These are phyloP conservation scores for Ochropacha duplaris DNA, from an alignment of 2,888 invertebrate genomes.

Conservation along the genomic window DNA sequence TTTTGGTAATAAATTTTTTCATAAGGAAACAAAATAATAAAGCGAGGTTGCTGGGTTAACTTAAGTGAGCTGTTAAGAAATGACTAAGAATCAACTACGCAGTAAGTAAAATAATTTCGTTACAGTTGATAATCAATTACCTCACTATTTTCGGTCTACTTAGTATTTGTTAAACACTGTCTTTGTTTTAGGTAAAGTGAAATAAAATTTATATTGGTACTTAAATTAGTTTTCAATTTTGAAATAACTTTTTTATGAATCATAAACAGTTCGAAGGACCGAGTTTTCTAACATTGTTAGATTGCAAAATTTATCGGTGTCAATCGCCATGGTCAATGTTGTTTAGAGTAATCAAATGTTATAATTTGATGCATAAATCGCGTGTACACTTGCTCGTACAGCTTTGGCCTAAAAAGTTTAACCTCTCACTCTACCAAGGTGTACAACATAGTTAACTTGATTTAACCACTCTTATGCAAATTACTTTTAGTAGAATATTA, in stretches of 20 bases:
- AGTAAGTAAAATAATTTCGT: neutral
- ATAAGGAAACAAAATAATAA: neutral
- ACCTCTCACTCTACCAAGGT: slow-evolving; percentile 6
- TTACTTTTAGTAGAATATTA: neutral
- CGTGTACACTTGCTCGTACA: slow-evolving; percentile 3
- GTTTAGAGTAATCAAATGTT: neutral
- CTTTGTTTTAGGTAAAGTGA: neutral
- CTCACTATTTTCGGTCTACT: neutral
- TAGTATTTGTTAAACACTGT: neutral
- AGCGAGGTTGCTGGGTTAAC: neutral
- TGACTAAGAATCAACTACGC: neutral
- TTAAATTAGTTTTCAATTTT: neutral
- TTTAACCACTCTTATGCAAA: slow-evolving; percentile 3
- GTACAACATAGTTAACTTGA: slow-evolving; percentile 4
- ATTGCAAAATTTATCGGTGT: neutral
- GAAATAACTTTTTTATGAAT: too few relatives aligned
- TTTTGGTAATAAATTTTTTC: neutral
- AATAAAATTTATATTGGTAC: neutral
- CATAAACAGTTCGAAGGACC: neutral
- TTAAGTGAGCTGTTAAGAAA: neutral
- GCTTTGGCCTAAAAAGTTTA: slow-evolving; percentile 5
- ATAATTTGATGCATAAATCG: neutral
- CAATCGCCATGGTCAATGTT: slow-evolving; percentile 3
- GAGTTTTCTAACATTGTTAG: neutral
- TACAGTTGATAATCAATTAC: neutral